A percentile compares a stretch with the other conserved stretches of the same genome.
Evolutionary conservation across 2,113 vertebrate genomes (phyloP).

Genomic region (Poeciliopsis occidentalis): DNA sequence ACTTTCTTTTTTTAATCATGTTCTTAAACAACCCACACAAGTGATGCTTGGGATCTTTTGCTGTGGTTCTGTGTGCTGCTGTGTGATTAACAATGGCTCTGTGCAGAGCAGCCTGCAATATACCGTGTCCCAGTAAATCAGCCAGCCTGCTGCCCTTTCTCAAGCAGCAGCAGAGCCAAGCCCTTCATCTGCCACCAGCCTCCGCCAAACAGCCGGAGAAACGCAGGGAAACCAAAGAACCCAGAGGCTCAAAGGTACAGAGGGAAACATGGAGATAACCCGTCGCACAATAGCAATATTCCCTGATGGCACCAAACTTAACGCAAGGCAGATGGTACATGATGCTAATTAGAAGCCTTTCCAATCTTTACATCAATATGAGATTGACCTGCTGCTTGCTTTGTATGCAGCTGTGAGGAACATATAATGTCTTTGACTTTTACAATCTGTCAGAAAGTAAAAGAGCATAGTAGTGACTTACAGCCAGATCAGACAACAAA

Average conservation of each 20-base stretch:
- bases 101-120: conserved; percentile 41
- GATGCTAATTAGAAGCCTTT: conserved; percentile 69
- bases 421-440: conserved; percentile 21
- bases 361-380: conserved; percentile 44
- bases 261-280: conserved; percentile 27
- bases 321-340: conserved; percentile 64
- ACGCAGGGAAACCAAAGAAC: conserved; percentile 11
- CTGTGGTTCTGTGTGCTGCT: conserved; percentile 14
- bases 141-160: conserved; percentile 40
- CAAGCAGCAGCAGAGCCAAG: conserved; percentile 46
- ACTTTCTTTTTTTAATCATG: not conserved
- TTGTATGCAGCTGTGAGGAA: conserved; percentile 27
- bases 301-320: conserved; percentile 49
- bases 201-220: conserved; percentile 27
- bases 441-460: conserved; percentile 17
- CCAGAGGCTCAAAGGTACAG: conserved; percentile 20
- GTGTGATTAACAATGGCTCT: conserved; percentile 42
- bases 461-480: conserved; percentile 13
- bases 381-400: conserved; percentile 30
- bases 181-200: conserved; percentile 44
- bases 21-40: conserved; percentile 6
- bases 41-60: not conserved
- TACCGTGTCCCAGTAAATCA: conserved; percentile 53
- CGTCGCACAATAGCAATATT: conserved; percentile 29
- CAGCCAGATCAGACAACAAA: conserved; percentile 5